Conservation (phyloP, 1,140 invertebrate genomes). For the Halesus radiatus region DNA sequence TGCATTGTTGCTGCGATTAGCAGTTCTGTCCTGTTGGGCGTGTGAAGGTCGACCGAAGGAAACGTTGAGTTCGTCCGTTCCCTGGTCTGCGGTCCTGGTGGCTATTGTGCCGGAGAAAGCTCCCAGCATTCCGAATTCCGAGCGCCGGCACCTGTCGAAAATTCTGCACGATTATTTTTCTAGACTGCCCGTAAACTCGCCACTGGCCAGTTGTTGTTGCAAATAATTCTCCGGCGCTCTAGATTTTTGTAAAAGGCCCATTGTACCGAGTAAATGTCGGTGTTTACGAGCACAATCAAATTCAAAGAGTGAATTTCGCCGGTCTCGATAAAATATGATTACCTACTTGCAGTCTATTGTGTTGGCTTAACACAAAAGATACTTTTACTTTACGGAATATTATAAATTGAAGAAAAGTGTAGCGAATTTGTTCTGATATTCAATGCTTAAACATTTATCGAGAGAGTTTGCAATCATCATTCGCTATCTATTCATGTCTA, state of each 20-base stretch:
- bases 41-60: not conserved
- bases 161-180: not conserved
- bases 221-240: not conserved
- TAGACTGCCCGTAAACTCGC: not conserved
- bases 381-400: too few species aligned
- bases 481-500: too few species aligned
- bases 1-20: slow-evolving; percentile 27
- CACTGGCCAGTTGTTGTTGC: not conserved
- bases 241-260: not conserved
- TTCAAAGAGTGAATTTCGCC: too few species aligned
- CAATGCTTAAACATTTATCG: too few species aligned
- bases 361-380: too few species aligned
- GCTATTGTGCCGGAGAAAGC: not conserved
- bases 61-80: not conserved
- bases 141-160: not conserved
- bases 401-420: too few species aligned
- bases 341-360: too few species aligned
- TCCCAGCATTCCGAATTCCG: not conserved
- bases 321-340: too few species aligned
- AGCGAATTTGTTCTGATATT: too few species aligned
- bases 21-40: not conserved
- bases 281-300: too few species aligned
- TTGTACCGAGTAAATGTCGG: not conserved
- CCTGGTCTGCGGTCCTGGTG: not conserved
- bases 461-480: too few species aligned